These are phyloP conservation scores for Graptemys geographica DNA, from an alignment of 2,797 vertebrate genomes.

Conservation along the genomic window DNA sequence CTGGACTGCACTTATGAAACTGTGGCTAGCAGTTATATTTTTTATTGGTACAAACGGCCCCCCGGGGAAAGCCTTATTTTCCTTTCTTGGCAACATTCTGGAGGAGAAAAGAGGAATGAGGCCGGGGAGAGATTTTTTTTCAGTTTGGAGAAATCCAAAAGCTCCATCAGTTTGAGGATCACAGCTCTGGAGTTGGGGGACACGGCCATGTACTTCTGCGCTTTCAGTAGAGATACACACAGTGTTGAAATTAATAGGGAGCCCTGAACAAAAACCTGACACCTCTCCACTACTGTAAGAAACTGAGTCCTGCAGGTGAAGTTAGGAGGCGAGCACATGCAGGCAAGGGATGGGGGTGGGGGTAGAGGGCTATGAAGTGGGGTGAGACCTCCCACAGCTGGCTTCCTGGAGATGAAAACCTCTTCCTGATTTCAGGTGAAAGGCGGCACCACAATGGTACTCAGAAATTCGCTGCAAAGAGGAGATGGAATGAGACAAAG, in stretches of 20 bases:
- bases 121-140: background rate
- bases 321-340: background rate
- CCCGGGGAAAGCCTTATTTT: background rate
- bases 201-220: background rate
- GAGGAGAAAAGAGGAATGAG: too few relatives aligned
- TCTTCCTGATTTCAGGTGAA: background rate
- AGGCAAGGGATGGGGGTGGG: background rate
- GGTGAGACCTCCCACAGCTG: background rate
- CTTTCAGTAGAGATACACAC: background rate
- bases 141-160: background rate
- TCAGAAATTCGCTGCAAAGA: too few relatives aligned
- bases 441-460: background rate
- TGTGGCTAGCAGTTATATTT: background rate
- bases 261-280: slow-evolving; percentile 16
- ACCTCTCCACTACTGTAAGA: background rate
- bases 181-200: background rate
- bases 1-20: background rate
- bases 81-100: background rate
- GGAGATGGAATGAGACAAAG: too few relatives aligned
- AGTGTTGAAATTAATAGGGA: background rate
- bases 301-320: too few relatives aligned
- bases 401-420: background rate
- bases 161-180: background rate
- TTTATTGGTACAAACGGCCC: background rate
- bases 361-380: background rate